Evolutionary conservation across 2,797 vertebrate species (phyloP).

Genomic region (Melanotaenia trifasciata): DNA sequence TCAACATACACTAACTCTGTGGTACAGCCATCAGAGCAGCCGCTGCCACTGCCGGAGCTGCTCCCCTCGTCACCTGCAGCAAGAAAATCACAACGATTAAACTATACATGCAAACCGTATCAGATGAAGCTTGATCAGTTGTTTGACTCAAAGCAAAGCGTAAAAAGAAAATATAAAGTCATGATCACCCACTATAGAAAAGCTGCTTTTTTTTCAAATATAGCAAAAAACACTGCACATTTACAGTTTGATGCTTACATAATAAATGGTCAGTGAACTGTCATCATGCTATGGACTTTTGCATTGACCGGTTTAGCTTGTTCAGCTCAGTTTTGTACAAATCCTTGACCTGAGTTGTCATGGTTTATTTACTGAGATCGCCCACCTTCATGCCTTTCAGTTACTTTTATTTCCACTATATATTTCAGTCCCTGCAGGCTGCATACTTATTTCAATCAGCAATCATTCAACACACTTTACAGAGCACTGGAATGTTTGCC

Average conservation of each 20-base stretch:
- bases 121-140: not conserved
- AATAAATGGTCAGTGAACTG: not conserved
- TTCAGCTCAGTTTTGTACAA: conserved; percentile 4
- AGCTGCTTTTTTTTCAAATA: not conserved
- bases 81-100: conserved; percentile 27
- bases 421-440: no score
- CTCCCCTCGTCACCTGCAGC: conserved; percentile 92
- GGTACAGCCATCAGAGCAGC: conserved; percentile 92
- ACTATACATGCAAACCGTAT: conserved; percentile 5
- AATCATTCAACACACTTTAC: not conserved
- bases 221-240: not conserved
- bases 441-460: not conserved
- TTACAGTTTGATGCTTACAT: not conserved
- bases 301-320: not conserved
- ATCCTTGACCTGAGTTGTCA: not conserved
- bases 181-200: not conserved
- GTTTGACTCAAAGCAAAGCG: not conserved
- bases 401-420: not conserved
- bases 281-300: not conserved
- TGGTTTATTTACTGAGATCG: not conserved
- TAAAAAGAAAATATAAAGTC: not conserved
- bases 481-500: not conserved
- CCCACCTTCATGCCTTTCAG: not conserved
- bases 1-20: conserved; percentile 90
- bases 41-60: conserved; percentile 93